Evolutionary conservation across 2,797 vertebrate genomes (phyloP), one percentile per base, ranked within the genome.

Genomic region (Agapornis canus): DNA sequence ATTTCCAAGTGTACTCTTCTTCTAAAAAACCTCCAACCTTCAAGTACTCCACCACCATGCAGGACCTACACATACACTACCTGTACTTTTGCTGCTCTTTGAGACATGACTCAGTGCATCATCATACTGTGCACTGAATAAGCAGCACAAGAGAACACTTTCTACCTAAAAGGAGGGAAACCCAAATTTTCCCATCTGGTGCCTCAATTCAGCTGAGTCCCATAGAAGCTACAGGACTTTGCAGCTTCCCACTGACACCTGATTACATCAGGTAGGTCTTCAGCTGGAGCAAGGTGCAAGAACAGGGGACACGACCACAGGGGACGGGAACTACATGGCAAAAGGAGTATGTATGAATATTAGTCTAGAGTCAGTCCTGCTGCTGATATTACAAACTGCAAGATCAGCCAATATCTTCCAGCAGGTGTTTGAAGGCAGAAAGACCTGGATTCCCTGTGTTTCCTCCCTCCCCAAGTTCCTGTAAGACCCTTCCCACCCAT

Each of bases 1-100:
- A 63, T 51, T 89, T 83, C 42, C 13, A 64, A 52, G 17, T 18
- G 13, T n/a, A 40, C 6, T 40, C 90, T 73, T 45, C 49, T 72
- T 25, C 32, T 32, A 22, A 26, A n/a, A 68, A 82, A 10, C 1
- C 4, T 20, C 20, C 17, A 65, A 25, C 23, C 10, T 5, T 78
- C 31, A 35, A 52, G 20, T 23, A 35, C 25, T 78, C 11, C 26
- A 17, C 12, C 23, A 21, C 43, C 35, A 59, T 0, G 0, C 22
- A 43, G 29, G 6, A 49, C 16, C 39, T 35, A 2, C 39, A n/a
- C 1, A 2, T 15, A 18, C 12, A 4, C 25, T 64, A 6, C 20
- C 47, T 75, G 48, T n/a, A 4, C 13, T 78, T 75, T 60, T 32
- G 57, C 21, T 82, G 42, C 61, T 64, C 26, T 64, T 70, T 3